These are phyloP conservation scores for Anoura caudifer DNA, from an alignment of 2,113 vertebrate genomes.

Conservation along the genomic window DNA sequence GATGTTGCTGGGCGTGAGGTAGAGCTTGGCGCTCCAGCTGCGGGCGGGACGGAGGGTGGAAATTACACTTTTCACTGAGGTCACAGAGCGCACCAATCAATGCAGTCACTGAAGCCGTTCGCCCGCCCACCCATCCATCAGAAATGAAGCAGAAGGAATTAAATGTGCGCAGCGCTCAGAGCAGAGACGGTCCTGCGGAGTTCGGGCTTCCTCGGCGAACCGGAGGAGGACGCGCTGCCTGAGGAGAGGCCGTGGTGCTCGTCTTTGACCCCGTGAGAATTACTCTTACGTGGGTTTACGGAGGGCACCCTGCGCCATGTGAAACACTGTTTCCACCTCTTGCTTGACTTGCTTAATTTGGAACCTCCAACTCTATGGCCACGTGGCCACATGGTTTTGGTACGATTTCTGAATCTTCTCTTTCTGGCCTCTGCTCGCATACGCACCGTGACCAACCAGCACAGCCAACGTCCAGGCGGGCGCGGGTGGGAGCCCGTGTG, in stretches of 20 bases:
- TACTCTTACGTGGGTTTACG: neutral
- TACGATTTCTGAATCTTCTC: neutral
- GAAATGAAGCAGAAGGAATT: neutral
- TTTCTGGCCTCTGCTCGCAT: neutral
- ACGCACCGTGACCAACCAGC: neutral
- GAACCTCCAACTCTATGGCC: neutral
- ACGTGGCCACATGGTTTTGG: neutral
- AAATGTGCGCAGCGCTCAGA: neutral
- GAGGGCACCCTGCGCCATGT: neutral
- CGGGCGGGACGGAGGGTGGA: conserved; percentile 3
- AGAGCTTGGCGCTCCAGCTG: conserved; percentile 98
- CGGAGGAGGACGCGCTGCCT: neutral
- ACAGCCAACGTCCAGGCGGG: neutral
- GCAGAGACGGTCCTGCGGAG: neutral
- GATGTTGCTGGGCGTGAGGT: conserved; percentile 97
- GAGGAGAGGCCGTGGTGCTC: neutral
- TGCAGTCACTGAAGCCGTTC: neutral
- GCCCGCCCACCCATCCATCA: neutral
- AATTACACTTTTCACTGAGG: neutral
- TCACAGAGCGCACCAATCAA: neutral
- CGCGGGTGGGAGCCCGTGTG: neutral
- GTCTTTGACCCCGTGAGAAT: neutral
- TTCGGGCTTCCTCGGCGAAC: neutral
- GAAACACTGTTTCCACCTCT: neutral
- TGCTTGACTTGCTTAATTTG: neutral